These are phyloP conservation scores for Darevskia mixta DNA, from an alignment of 2,797 vertebrate species.

Conservation along the genomic window DNA sequence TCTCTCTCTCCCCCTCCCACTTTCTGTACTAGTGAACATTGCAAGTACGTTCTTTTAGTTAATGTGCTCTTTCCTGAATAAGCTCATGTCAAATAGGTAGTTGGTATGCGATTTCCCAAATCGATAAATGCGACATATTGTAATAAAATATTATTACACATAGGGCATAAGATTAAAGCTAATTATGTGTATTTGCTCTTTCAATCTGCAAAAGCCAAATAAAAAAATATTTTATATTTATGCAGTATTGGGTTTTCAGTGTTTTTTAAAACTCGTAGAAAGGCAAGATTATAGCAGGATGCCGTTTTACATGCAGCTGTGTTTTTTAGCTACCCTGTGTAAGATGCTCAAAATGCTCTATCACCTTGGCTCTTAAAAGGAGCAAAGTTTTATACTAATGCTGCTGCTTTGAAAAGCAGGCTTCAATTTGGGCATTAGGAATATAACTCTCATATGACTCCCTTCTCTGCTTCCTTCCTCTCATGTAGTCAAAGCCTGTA, in stretches of 20 bases:
- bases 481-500: background rate
- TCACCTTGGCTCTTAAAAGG: background rate
- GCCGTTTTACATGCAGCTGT: background rate
- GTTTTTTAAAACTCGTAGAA: background rate
- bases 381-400: background rate
- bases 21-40: background rate
- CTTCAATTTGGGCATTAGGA: background rate
- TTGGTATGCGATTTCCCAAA: slow-evolving; percentile 28
- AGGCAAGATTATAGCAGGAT: background rate
- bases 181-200: slow-evolving; percentile 30
- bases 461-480: background rate
- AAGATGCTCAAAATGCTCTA: background rate
- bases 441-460: background rate
- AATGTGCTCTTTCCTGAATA: slow-evolving; percentile 2
- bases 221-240: slow-evolving; percentile 23
- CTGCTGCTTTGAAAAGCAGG: background rate
- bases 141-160: slow-evolving; percentile 52
- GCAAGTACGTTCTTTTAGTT: slow-evolving; percentile 8
- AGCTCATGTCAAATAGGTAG: background rate
- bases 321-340: background rate
- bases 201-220: slow-evolving; percentile 38
- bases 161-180: slow-evolving; percentile 11
- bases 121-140: slow-evolving; percentile 36
- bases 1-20: background rate
- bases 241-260: slow-evolving; percentile 2